These are phyloP conservation scores for Drosophila littoralis DNA, from an alignment of 1,140 invertebrate species.

Conservation along the genomic window DNA sequence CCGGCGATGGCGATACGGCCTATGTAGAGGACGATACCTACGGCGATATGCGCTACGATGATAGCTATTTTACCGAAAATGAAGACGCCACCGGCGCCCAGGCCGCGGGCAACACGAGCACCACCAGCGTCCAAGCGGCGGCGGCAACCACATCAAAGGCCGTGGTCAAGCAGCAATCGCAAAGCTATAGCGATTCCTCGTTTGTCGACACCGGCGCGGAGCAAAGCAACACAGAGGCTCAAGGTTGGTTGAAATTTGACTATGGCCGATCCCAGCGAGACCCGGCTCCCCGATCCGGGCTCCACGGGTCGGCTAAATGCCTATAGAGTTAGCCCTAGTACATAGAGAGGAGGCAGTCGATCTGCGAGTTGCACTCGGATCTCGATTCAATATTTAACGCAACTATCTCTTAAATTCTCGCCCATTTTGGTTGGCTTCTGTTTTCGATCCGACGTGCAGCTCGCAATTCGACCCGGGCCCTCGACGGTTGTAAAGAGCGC, in stretches of 20 bases:
- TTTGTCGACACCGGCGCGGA: conserved; percentile 77
- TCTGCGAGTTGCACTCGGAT: conserved; percentile 26
- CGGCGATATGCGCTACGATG: conserved; percentile 83
- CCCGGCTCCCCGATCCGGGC: too few relatives aligned
- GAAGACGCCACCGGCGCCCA: conserved; percentile 75
- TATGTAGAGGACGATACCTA: conserved; percentile 84
- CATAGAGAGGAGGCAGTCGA: conserved; percentile 16
- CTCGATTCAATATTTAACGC: background rate
- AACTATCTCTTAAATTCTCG: background rate
- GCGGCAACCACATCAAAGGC: conserved; percentile 82
- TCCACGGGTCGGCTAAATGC: conserved; percentile 15
- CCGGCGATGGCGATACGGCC: conserved; percentile 75
- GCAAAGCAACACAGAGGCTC: conserved; percentile 82
- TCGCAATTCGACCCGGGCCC: conserved; percentile 27
- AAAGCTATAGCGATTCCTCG: conserved; percentile 63
- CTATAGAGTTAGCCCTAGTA: conserved; percentile 37
- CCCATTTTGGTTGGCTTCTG: background rate
- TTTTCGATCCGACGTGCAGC: background rate
- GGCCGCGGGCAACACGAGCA: conserved; percentile 53
- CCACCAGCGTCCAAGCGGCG: conserved; percentile 37
- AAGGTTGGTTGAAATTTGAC: conserved; percentile 80
- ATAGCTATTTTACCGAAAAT: conserved; percentile 84
- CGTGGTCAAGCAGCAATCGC: conserved; percentile 68
- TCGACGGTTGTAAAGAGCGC: conserved; percentile 35
- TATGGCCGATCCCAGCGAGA: conserved; percentile 22